Evolutionary conservation across 2,797 vertebrate species (phyloP).

Genomic region (Sylvia borin): DNA sequence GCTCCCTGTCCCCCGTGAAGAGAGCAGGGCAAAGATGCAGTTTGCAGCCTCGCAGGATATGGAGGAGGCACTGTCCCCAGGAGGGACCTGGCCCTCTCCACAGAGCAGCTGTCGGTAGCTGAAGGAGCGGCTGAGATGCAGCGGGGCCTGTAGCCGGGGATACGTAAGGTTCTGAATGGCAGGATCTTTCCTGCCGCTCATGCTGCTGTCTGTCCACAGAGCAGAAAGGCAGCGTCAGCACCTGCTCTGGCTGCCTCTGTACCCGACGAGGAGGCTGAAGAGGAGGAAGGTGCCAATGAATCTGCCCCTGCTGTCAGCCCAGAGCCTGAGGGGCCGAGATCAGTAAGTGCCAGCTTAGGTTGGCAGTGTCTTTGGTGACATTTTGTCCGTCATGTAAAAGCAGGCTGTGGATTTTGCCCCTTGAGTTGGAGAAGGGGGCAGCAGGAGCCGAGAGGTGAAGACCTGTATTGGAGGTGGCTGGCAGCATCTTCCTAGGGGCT

Average conservation of each 20-base stretch:
- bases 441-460: neutral
- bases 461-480: neutral
- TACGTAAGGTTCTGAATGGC: fast-evolving
- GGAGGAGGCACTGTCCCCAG: neutral
- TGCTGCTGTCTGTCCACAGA: neutral
- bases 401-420: neutral
- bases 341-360: neutral
- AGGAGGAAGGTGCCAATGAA: neutral
- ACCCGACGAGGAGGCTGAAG: neutral
- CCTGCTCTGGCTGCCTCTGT: neutral
- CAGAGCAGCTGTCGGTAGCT: neutral
- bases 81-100: neutral
- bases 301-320: neutral
- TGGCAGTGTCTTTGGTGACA: neutral
- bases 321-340: neutral
- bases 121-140: neutral
- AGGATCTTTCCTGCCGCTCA: neutral
- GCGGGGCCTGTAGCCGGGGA: no score
- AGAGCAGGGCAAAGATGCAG: neutral
- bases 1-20: no score
- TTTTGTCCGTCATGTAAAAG: neutral
- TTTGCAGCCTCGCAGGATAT: neutral
- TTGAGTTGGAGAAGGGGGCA: neutral
- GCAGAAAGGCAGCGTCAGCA: neutral
- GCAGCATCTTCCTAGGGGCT: neutral